Evolutionary conservation across 2,113 vertebrate genomes (phyloP).

Genomic region (Redunca redunca): DNA sequence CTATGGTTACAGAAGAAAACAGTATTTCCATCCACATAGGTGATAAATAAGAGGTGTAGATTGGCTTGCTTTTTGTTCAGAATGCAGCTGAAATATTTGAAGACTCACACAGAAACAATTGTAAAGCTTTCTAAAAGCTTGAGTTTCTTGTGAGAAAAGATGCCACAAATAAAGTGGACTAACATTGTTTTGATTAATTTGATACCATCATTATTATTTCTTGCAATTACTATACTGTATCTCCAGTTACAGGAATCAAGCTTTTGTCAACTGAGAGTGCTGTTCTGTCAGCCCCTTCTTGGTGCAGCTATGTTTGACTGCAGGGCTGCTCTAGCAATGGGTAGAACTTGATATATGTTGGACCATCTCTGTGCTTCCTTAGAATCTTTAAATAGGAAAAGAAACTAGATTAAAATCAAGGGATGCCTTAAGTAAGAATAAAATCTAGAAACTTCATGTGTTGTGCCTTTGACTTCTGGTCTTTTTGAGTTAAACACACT

Average conservation of each 20-base stretch:
- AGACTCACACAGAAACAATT: not conserved
- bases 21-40: not conserved
- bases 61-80: not conserved
- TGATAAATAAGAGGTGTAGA: not conserved
- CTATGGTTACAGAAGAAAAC: not conserved
- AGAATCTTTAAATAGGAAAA: not conserved
- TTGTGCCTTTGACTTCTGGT: not conserved
- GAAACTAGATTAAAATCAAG: not conserved
- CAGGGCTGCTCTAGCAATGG: not conserved
- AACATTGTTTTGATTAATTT: not conserved
- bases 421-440: not conserved
- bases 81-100: not conserved
- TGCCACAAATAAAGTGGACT: rapidly evolving
- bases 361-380: not conserved
- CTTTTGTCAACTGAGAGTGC: not conserved
- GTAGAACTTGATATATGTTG: not conserved
- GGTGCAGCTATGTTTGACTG: not conserved
- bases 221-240: not conserved
- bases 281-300: not conserved
- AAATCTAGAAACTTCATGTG: not conserved
- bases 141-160: not conserved
- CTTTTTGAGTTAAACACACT: not conserved
- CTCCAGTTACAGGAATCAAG: not conserved
- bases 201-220: not conserved
- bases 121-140: not conserved